Conservation (phyloP, 2,797 vertebrate genomes). For the Hydrolagus colliei region DNA sequence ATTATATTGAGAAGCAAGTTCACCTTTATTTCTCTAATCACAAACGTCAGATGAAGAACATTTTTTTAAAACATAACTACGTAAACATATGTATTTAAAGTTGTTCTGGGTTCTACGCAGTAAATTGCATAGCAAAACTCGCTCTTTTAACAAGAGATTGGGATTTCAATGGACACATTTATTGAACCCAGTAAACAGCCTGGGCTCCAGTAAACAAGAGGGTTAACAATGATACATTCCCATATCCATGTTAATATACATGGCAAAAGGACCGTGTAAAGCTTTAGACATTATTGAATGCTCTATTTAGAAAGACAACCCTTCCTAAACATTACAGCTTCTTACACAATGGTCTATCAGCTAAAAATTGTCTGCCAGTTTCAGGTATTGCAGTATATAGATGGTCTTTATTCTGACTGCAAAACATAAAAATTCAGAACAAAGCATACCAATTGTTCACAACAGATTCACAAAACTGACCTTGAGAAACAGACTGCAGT, state of each 20-base stretch:
- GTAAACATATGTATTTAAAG: conserved; percentile 28
- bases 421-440: conserved; percentile 18
- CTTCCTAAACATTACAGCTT: not conserved
- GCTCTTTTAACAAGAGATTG: conserved; percentile 18
- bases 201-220: conserved; percentile 9
- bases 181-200: not conserved
- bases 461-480: conserved; percentile 1
- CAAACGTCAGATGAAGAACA: conserved; percentile 29
- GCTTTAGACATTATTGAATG: conserved; percentile 21
- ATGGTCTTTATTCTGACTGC: not conserved
- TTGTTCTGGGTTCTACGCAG: not conserved
- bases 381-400: conserved; percentile 9
- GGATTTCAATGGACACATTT: not conserved
- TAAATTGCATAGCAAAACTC: conserved; percentile 6
- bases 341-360: not conserved
- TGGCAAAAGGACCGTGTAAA: conserved; percentile 12
- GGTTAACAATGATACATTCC: conserved; percentile 23
- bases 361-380: not conserved
- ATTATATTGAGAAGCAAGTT: conserved; percentile 27
- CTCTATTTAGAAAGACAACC: not conserved
- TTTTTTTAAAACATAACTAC: conserved; percentile 17
- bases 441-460: conserved; percentile 4
- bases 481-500: not conserved
- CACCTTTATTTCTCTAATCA: conserved; percentile 30
- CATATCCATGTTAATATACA: conserved; percentile 21